A percentile compares a stretch with the other conserved stretches of the same genome.
Evolutionary conservation across 1,140 invertebrate species (phyloP).

Genomic region (Procambarus virginalis): DNA sequence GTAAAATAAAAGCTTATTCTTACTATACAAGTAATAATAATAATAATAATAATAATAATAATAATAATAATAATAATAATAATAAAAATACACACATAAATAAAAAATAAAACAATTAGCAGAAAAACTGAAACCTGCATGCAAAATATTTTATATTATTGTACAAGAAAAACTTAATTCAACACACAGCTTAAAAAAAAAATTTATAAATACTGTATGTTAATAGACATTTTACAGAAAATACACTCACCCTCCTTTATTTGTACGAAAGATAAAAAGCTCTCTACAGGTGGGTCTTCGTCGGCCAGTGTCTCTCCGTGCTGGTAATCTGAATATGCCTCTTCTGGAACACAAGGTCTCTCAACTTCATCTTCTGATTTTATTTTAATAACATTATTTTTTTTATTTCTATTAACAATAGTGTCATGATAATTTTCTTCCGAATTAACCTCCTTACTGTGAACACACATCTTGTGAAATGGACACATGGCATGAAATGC

Average conservation of each 20-base stretch:
- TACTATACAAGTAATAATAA: too few species aligned
- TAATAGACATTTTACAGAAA: neutral
- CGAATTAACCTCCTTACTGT: neutral
- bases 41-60: neutral
- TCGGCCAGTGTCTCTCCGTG: neutral
- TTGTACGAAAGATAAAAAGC: neutral
- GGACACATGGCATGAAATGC: constrained; percentile 3
- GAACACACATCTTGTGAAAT: neutral
- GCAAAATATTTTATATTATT: too few species aligned
- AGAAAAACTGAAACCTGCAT: too few species aligned
- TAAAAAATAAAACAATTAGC: too few species aligned
- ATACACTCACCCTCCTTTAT: neutral
- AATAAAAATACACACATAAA: too few species aligned
- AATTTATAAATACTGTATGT: too few species aligned
- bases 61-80: too few species aligned
- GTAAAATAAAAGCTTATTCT: too few species aligned
- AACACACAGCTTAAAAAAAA: too few species aligned
- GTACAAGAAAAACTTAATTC: too few species aligned
- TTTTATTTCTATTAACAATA: neutral
- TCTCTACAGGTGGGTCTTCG: neutral
- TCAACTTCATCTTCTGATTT: neutral
- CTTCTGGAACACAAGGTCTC: neutral
- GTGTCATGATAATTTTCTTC: neutral
- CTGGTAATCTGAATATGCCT: neutral
- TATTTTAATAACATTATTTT: neutral